Evolutionary conservation across 2,113 vertebrate genomes (phyloP).

Genomic region (human (Homo sapiens)): DNA sequence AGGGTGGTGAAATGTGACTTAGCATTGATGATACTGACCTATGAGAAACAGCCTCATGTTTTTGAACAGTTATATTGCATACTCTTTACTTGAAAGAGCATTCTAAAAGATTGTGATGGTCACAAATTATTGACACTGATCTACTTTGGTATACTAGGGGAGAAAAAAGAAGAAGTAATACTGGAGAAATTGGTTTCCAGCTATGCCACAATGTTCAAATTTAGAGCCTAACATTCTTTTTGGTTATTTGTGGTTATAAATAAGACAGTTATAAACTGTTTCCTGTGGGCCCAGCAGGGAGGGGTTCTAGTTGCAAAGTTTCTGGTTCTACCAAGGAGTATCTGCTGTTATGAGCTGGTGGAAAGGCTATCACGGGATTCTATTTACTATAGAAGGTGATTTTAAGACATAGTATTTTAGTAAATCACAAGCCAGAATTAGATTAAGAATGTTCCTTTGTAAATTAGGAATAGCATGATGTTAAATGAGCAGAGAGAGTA

Average conservation of each 20-base stretch:
- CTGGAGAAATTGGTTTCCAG: neutral
- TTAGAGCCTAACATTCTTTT: neutral
- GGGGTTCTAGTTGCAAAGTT: neutral
- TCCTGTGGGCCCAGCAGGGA: neutral
- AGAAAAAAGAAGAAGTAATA: neutral
- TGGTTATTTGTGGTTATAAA: neutral
- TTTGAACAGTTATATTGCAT: neutral
- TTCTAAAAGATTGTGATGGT: neutral
- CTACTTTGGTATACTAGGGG: neutral
- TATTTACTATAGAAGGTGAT: neutral
- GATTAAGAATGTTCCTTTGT: slow-evolving; percentile 24
- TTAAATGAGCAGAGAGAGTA: slow-evolving; percentile 19
- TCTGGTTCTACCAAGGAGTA: neutral
- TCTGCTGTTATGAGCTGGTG: neutral
- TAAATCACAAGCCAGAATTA: neutral
- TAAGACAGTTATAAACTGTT: neutral
- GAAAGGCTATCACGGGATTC: neutral
- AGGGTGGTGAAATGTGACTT: neutral
- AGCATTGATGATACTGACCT: neutral
- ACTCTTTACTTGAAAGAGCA: neutral
- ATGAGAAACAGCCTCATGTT: neutral
- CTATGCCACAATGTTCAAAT: neutral
- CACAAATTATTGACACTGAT: neutral
- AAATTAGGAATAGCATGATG: slow-evolving; percentile 14
- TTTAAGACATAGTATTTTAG: neutral